Evolutionary conservation across 2,113 vertebrate genomes (phyloP).

Genomic region (Acrocephalus kingi): DNA sequence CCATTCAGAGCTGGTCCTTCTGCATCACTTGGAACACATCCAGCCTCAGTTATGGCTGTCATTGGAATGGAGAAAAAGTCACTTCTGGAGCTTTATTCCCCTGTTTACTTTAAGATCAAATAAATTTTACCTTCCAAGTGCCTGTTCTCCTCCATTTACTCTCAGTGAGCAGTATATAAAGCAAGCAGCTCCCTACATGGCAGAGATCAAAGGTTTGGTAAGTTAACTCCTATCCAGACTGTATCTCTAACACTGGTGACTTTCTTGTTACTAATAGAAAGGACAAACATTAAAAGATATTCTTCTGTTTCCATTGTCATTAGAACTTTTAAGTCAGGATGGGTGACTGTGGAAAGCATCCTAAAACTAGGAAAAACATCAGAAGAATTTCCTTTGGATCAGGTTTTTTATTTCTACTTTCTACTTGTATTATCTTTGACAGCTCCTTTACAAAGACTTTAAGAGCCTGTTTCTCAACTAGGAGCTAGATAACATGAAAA

Average conservation of each 20-base stretch:
- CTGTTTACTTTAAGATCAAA: slow-evolving; percentile 1
- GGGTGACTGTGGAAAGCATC: neutral
- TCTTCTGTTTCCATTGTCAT: neutral
- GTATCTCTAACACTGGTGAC: neutral
- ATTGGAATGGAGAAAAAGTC: neutral
- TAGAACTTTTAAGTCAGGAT: neutral
- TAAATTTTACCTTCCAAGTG: neutral
- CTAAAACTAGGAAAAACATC: neutral
- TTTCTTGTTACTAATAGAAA: neutral
- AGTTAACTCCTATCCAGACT: neutral
- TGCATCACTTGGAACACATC: neutral
- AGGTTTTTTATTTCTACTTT: neutral
- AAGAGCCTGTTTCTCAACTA: neutral
- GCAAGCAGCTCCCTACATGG: neutral
- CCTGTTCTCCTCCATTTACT: neutral
- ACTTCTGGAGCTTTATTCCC: neutral
- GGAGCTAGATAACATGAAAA: neutral
- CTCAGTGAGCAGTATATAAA: neutral
- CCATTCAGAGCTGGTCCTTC: neutral
- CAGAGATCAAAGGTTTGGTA: neutral
- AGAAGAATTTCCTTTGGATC: neutral
- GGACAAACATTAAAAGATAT: neutral
- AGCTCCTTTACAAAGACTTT: neutral
- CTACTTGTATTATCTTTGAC: neutral
- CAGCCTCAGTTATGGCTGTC: neutral